Percentiles rank a stretch among this genome's conserved stretches.
phyloP scores from a whole-genome alignment of 2,888 invertebrate genomes.

The Hirtodrosophila histrioides region DNA sequence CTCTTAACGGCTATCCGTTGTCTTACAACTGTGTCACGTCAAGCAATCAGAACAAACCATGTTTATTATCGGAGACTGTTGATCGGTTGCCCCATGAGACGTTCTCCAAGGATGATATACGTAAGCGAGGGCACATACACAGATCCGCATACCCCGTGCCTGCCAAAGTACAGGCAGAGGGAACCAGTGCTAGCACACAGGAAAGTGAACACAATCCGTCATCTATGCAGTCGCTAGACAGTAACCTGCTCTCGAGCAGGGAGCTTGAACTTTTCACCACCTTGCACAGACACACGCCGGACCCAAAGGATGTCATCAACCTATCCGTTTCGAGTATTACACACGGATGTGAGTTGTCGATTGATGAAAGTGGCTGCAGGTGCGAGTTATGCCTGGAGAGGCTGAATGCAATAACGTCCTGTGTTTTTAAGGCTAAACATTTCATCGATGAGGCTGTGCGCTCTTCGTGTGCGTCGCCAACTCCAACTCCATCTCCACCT shows the following conservation, averaged over 20 bases:
- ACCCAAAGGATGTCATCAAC: background rate
- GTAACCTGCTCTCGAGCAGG: background rate
- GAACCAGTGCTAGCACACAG: background rate
- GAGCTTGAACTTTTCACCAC: conserved; percentile 9
- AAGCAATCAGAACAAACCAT: background rate
- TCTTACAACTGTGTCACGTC: conserved; percentile 10
- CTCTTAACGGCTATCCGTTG: conserved; percentile 8
- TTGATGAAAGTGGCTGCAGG: background rate
- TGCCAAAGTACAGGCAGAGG: background rate
- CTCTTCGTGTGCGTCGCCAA: background rate
- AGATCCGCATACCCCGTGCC: background rate
- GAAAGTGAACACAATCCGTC: background rate
- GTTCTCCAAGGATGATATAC: background rate
- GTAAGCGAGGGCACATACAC: no score
- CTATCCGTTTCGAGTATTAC: background rate
- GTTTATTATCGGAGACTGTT: background rate
- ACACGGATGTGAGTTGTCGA: background rate
- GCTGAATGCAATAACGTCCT: conserved; percentile 6
- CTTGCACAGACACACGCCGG: background rate
- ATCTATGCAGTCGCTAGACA: background rate
- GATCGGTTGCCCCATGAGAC: background rate
- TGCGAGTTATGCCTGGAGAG: conserved; percentile 10
- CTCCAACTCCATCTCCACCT: background rate
- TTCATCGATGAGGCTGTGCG: conserved; percentile 26
- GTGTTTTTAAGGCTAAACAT: conserved; percentile 28